Conservation (phyloP, 92 coral and sea anemone genomes). For the Epizoanthus fatuus region DNA sequence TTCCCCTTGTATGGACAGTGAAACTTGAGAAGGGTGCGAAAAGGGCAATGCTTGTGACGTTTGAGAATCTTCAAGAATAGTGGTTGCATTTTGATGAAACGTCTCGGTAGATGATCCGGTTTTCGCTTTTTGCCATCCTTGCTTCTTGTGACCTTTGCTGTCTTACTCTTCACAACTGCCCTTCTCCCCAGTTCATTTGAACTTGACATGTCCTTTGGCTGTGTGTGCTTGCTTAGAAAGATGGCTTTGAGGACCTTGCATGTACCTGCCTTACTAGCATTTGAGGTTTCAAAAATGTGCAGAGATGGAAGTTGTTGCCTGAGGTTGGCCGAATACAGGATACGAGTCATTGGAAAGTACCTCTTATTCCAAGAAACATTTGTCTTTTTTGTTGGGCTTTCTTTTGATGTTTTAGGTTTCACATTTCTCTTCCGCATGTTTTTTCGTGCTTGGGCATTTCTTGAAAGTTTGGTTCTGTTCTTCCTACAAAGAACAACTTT, state of each 20-base stretch:
- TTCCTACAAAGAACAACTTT: not conserved
- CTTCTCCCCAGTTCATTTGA: no score
- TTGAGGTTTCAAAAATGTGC: constrained; percentile 61
- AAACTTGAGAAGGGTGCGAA: constrained; percentile 52
- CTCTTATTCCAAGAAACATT: constrained; percentile 19
- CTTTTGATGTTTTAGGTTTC: not conserved
- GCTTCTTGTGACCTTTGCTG: not conserved
- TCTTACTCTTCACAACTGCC: not conserved
- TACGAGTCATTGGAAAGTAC: constrained; percentile 28
- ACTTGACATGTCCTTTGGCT: no score
- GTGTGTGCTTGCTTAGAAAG: constrained; percentile 32
- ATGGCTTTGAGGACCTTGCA: constrained; percentile 54
- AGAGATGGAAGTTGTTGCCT: constrained; percentile 53
- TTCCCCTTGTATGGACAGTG: constrained; percentile 58
- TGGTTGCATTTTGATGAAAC: constrained; percentile 45
- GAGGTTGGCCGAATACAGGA: constrained; percentile 41
- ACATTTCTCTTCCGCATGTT: not conserved
- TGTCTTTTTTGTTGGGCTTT: not conserved
- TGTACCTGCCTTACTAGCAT: constrained; percentile 69
- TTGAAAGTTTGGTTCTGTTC: not conserved
- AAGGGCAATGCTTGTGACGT: constrained; percentile 74
- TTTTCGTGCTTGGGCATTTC: not conserved
- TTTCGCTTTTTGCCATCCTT: not conserved
- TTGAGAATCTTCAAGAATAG: constrained; percentile 58
- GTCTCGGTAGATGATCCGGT: constrained; percentile 61